Base-by-base conservation (phyloP, 2,797 vertebrate species). In the Pseudomugil tenellus region DNA sequence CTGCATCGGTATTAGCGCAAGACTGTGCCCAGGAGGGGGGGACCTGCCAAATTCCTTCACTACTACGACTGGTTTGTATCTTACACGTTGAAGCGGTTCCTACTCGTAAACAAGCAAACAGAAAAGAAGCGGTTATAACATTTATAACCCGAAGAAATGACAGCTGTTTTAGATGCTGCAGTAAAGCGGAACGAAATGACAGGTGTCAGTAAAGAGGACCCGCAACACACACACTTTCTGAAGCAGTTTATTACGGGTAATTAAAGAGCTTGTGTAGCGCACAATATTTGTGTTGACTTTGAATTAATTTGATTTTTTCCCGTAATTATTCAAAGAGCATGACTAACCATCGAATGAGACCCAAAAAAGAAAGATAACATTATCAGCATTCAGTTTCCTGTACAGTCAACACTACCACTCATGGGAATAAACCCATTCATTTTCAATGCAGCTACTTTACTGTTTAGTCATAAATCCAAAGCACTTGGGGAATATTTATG, bases 191-290 rank as follows among this genome's bases (percentile, higher is more conserved):
- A 6, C 0, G 2, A 56, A 70, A 73, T 87, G 90, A 83, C 90
- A 91, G 87, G 81, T 90, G 89, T 90, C 87, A 70, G 58, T 85
- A 76, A 66, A 46, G 32, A n/a, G n/a, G n/a, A 69, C 21, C 46
- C 21, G 53, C 69, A 51, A 26, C 58, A 66, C 49, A 57, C 58
- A 66, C 70, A 35, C n/a, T 31, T n/a, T n/a, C 35, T 23, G n/a
- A 5, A 17, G 14, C 32, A 32, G 52, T 35, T 4, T 14, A 9
- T 4, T 52, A 17, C n/a, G n/a, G 68, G 49, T 63, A 54, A n/a
- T 63, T 28, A 34, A 25, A n/a, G n/a, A 23, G 3, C n/a, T 64
- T 11, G 52, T 12, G 26, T 39, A 46, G 16, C 14, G 35, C 41
- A 62, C 21, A 57, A 13, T n/a, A 49, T 25, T 0, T 13, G 21